phyloP scores from a whole-genome alignment of 2,888 invertebrate genomes.

The Mythimna pallens region DNA sequence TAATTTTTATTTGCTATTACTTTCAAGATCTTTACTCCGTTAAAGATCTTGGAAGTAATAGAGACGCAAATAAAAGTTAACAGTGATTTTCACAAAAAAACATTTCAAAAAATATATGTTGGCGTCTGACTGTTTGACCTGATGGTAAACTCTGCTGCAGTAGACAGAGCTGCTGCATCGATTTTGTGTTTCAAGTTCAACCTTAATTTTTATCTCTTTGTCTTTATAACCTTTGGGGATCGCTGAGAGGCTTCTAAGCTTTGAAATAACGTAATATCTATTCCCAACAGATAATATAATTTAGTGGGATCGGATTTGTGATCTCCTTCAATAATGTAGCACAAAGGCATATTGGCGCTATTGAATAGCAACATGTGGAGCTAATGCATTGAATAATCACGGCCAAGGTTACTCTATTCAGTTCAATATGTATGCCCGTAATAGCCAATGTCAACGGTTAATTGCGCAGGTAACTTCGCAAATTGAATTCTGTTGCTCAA shows the following conservation, averaged over 20 bases:
- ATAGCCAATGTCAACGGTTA: neutral
- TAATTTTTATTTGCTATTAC: too few species aligned
- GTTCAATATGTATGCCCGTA: neutral
- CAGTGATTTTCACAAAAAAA: neutral
- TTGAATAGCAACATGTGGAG: neutral
- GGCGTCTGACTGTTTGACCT: neutral
- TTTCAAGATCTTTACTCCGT: too few species aligned
- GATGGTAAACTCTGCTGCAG: neutral
- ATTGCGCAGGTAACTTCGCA: constrained; percentile 13
- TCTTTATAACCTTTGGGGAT: neutral
- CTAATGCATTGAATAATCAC: neutral
- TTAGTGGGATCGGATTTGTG: neutral
- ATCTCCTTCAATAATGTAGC: neutral
- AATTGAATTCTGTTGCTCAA: constrained; percentile 3
- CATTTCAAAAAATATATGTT: neutral
- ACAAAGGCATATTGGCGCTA: neutral
- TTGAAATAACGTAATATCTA: neutral
- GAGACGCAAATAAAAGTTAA: too few species aligned
- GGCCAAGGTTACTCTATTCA: neutral
- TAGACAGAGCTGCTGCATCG: neutral
- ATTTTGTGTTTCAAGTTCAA: neutral
- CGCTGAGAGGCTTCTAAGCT: neutral
- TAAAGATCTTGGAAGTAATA: too few species aligned
- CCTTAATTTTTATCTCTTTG: neutral
- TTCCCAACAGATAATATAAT: neutral